Evolutionary conservation across 2,888 invertebrate genomes (phyloP), one percentile per base, ranked within the genome.

Genomic region (Lasioglossum marginatum): DNA sequence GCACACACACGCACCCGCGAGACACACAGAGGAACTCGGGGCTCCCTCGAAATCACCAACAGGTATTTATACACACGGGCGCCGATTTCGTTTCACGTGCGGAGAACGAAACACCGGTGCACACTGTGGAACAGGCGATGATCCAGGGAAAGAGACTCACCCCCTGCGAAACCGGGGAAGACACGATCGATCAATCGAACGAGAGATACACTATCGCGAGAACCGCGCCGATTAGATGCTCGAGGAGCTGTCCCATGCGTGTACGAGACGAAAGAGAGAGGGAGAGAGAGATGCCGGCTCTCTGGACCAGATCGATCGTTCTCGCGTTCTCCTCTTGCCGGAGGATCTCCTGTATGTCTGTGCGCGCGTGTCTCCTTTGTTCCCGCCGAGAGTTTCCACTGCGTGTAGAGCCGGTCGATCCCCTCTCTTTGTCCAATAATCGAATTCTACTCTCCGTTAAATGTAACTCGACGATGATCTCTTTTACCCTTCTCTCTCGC

Each of bases 351-450:
- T 52, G 23, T 8, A 23, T 8, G 19, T 16, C 23, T 23, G 10
- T 52, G n/a, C n/a, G 57, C n/a, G n/a, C 57, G n/a, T 27, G 66
- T 31, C 16, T 63, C 63, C 88, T 89, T 89, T 89, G 87, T 90
- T 87, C 89, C 82, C 81, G 81, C 75, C 73, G 66, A 66, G 34
- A 73, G 48, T 52, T 48, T 72, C 19, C 45, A 45, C 45, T 23
- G 72, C 19, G 72, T 4, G n/a, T 12, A 10, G 27, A 63, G 4
- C 31, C 19, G 31, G 45, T 6, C 45, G 31, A 10, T 40, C n/a
- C n/a, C 45, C 71, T n/a, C 71, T 72, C 45, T 82, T 87, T 79
- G 85, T 87, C 81, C 52, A 3, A 10, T 75, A 66, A 84, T 72
- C n/a, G 12, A 57, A 57, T 57, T 12, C n/a, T 57, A n/a, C 10